A percentile compares a stretch with the other conserved stretches of the same genome.
Evolutionary conservation across 2,888 invertebrate genomes (phyloP).

Genomic region (Eurytoma adleriae): DNA sequence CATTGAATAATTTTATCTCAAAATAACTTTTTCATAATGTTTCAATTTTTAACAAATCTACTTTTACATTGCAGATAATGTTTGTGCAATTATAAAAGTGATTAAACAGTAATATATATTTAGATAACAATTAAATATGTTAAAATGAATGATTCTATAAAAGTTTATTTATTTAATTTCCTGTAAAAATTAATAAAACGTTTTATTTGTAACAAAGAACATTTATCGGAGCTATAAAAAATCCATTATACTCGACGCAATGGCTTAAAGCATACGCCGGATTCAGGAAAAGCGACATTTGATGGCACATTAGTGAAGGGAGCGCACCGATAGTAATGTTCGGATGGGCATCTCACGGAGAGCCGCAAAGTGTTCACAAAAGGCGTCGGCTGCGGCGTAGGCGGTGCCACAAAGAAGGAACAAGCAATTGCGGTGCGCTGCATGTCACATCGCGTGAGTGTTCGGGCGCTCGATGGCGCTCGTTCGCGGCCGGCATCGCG

Average conservation of each 20-base stretch:
- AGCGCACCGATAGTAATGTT: conserved; percentile 55
- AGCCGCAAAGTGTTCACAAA: conserved; percentile 32
- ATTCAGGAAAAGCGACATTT: conserved; percentile 58
- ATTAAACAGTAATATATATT: too few relatives aligned
- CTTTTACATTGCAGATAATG: too few relatives aligned
- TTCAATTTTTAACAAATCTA: too few relatives aligned
- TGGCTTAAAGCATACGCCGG: not conserved
- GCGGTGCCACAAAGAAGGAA: not conserved
- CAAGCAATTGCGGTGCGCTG: conserved; percentile 19
- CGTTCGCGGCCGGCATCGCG: conserved; percentile 58
- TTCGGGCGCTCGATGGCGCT: conserved; percentile 61
- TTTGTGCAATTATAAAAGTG: too few relatives aligned
- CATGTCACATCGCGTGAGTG: conserved; percentile 66
- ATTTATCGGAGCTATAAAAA: not conserved
- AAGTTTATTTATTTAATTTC: not conserved
- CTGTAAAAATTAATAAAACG: not conserved
- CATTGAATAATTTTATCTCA: not conserved
- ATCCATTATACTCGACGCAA: conserved; percentile 26
- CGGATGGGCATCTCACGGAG: not conserved
- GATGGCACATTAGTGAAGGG: conserved; percentile 60
- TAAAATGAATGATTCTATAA: too few relatives aligned
- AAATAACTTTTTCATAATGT: not conserved
- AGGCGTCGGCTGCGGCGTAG: not conserved
- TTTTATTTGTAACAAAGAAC: not conserved
- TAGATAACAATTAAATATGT: too few relatives aligned